phyloP scores from a whole-genome alignment of 2,888 invertebrate species.

The Dendrolimus pini region DNA sequence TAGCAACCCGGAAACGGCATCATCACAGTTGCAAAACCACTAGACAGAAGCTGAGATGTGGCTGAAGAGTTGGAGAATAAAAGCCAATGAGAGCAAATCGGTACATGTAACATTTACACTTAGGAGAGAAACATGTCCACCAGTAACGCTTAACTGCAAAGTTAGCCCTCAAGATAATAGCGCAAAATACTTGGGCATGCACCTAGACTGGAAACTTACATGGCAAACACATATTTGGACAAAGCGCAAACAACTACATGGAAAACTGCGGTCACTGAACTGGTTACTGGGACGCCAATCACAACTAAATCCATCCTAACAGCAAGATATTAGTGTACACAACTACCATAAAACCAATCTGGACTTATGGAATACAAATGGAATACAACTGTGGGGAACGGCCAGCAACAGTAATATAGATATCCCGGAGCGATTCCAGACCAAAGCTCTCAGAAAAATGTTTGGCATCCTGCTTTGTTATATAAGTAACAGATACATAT shows the following conservation, averaged over 20 bases:
- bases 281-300: slow-evolving; percentile 11
- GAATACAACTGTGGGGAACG: too few species aligned
- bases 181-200: slow-evolving; percentile 16
- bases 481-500: slow-evolving; percentile 5
- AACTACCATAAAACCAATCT: slow-evolving; percentile 12
- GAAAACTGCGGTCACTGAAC: slow-evolving; percentile 3
- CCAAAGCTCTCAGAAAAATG: slow-evolving; percentile 4
- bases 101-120: too few species aligned
- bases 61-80: too few species aligned
- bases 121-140: not conserved
- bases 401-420: slow-evolving; percentile 10
- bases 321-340: too few species aligned
- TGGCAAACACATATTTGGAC: slow-evolving; percentile 16
- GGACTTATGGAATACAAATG: slow-evolving; percentile 14
- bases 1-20: not conserved
- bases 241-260: slow-evolving; percentile 10
- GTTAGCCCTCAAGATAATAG: slow-evolving; percentile 6
- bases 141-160: slow-evolving; percentile 1
- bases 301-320: slow-evolving; percentile 2
- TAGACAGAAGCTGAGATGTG: too few species aligned
- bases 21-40: too few species aligned
- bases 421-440: slow-evolving; percentile 9
- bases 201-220: slow-evolving; percentile 12
- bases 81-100: too few species aligned
- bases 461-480: slow-evolving; percentile 2